Base-by-base conservation (phyloP, 2,797 vertebrate genomes). In the Aphelocoma californica region DNA sequence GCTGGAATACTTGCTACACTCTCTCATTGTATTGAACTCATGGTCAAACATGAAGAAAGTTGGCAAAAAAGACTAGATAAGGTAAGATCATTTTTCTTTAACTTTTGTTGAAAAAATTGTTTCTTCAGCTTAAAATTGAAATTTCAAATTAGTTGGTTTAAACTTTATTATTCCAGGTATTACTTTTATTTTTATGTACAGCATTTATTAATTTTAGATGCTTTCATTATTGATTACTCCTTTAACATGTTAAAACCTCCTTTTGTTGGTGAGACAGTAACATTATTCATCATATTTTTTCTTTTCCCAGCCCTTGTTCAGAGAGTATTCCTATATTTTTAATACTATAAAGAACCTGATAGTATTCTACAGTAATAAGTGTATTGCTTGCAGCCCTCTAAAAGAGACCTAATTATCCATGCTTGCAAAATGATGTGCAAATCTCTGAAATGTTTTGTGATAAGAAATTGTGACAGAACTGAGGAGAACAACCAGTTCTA, bases 21-120 rank as follows among this genome's bases (percentile, higher is more conserved):
- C 18, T 44, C 44, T 44, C 44, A 44, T 44, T 44, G 44, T 44
- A 44, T 44, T 44, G 44, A 44, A 44, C 44, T 44, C 44, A 44
- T 44, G 44, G 44, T 44, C 44, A 44, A 99, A 97, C 98, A 98
- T 86, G 99, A 99, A 94, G 99, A 99, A 92, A 99, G 98, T 98
- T 99, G 99, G 99, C 99, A 99, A 96, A 99, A 99, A 94, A 98
- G 99, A 72, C 90, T 99, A 78, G 99, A 99, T 95, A 44, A 44
- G 44, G 44, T 44, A 44, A 44, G 44, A 44, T 44, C 44, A 44
- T 44, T 44, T 44, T 44, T 19, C 44, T 44, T 44, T 44, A 44
- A 44, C 18, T 44, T 44, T 44, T 44, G 18, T 44, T 44, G 44
- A 44, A 44, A 44, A 44, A 44, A 44, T 19, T 44, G 44, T 44